Evolutionary conservation across 2,888 invertebrate genomes (phyloP).

Genomic region (Orchestes rusci): DNA sequence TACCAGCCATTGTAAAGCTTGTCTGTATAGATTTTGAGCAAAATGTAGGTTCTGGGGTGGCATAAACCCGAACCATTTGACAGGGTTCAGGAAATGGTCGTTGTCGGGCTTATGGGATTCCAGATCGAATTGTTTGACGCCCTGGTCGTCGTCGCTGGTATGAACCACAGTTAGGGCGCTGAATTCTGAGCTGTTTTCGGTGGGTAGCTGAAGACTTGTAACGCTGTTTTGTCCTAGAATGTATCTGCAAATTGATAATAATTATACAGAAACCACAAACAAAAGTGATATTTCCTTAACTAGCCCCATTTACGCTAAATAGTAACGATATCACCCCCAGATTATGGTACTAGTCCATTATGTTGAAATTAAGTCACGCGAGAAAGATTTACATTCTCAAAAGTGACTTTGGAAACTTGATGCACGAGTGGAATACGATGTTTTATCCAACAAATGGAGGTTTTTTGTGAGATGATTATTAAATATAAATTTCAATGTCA

Average conservation of each 20-base stretch:
- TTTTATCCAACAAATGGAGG: no score
- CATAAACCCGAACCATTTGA: constrained; percentile 82
- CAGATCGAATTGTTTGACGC: constrained; percentile 36
- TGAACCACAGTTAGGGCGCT: constrained; percentile 43
- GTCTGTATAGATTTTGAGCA: constrained; percentile 68
- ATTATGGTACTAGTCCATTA: no score
- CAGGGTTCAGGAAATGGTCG: constrained; percentile 51
- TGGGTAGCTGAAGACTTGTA: constrained; percentile 62
- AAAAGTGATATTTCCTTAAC: no score
- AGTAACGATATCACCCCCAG: no score
- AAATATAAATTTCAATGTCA: no score
- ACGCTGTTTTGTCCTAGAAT: constrained; percentile 71
- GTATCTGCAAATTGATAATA: constrained; percentile 46
- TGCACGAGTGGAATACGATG: no score
- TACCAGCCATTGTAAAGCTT: constrained; percentile 57
- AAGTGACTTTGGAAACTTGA: no score
- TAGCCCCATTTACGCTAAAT: no score
- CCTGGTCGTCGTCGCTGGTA: constrained; percentile 36
- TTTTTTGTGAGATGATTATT: no score
- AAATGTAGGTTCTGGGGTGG: constrained; percentile 71
- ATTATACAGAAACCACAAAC: no score
- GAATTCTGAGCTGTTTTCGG: constrained; percentile 52
- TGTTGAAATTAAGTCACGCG: no score
- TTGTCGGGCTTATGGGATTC: constrained; percentile 36
- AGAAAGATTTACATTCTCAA: no score